Base-by-base conservation (phyloP, 2,797 vertebrate genomes). In the Sebastes miniatus region DNA sequence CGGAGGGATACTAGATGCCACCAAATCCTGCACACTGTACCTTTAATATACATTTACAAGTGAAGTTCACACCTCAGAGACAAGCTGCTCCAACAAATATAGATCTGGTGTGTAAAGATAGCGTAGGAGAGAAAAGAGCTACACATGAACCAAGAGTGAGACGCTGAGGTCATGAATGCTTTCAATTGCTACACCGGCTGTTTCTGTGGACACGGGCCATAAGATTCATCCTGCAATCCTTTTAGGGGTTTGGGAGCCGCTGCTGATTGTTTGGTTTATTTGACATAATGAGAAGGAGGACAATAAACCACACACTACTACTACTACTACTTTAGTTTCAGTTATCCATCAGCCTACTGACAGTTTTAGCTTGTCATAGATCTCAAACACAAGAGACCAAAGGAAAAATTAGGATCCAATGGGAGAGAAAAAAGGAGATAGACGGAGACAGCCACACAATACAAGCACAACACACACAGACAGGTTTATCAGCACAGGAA, bases 401-500 rank as follows among this genome's bases (percentile, higher is more conserved):
- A 83, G 25, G 25, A 22, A 31, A 66, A 65, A 16, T 3, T 50
- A 52, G 29, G 50, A 76, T 8, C 69, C 24, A 32, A 0, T 31
- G 50, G 20, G 18, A 65, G 47, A 57, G 16, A 74, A 12, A n/a
- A 24, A 22, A 24, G 72, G 27, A 84, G 68, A 76, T n/a, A 6
- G 56, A 80, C 5, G 0, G 43, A 77, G 54, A 81, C 50, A 24
- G 73, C 18, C 14, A 14, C 58, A 83, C 70, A 83, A 76, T 24
- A 62, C 54, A 68, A 70, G 47, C 64, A 69, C 59, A 62, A 76
- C 50, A 76, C n/a, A 65, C 20, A 58, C 59, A 83, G 39, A 52
- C 67, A 64, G 22, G 64, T 82, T 87, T 85, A 90, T 91, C 88
- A 18, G 59, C 22, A 90, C 86, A 91, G 89, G 91, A 92, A 88